Evolutionary conservation across 2,797 vertebrate species (phyloP), one percentile per base, ranked within the genome.

Genomic region (Euphonia xanthogaster): DNA sequence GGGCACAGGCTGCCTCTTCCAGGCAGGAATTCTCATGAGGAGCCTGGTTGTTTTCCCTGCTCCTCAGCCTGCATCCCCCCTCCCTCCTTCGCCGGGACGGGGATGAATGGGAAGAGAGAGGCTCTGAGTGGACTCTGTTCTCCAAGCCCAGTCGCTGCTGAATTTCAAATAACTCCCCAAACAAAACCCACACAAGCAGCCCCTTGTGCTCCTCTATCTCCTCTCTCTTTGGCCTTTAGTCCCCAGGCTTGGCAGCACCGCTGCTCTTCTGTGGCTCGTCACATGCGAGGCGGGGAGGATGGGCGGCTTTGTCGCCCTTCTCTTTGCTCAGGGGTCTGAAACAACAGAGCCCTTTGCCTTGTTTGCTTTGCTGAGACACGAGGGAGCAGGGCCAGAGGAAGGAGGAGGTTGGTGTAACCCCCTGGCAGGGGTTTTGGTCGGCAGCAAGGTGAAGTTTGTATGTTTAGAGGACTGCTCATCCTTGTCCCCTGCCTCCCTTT

Each of bases 101-200:
- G 65, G 76, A 96, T 96, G 96, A 97, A 97, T 96, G 94, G 87
- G 92, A 96, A 97, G 96, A 96, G 96, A 93, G 95, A 91, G 70
- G 39, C 91, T 97, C 89, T 94, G 91, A 97, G 96, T 96, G 95
- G 95, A 96, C 93, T 97, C 95, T 97, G 95, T 97, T 96, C 94
- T 96, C 91, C 95, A 88, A 66, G 3, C 63, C 89, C 96, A 94
- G 94, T 76, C 0, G 9, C 94, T 97, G 95, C 95, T 96, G 96
- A 97, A 97, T 97, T 97, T 96, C 96, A 97, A 97, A 96, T 96
- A 97, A 93, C 95, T 81, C 66, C 90, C 94, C 96, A 94, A 96
- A 97, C 95, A 97, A 97, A 97, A 84, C 66, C 40, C 72, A 80
- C 88, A 97, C 96, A 97, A 97, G 91, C 72, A 90, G 66, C 33